Conservation (phyloP, 1,140 invertebrate species). For the Drosophila biarmipes region DNA sequence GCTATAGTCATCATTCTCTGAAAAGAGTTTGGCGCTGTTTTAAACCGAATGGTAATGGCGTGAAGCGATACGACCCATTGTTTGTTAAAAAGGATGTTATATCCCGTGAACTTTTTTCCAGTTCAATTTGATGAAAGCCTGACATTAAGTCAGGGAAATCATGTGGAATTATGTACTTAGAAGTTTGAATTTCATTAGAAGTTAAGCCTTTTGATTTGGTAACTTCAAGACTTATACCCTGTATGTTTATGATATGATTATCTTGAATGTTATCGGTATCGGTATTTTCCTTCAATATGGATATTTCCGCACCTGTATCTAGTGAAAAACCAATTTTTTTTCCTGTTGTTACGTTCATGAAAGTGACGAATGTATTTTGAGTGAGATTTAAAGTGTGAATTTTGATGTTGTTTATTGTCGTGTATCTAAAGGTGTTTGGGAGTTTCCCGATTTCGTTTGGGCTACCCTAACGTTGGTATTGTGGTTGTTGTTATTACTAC, state of each 20-base stretch:
- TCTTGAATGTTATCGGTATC: no score
- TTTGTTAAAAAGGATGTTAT: no score
- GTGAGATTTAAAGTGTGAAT: constrained; percentile 8
- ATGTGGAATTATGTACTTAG: constrained; percentile 3
- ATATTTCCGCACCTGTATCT: not conserved
- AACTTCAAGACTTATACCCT: not conserved
- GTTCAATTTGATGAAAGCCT: no score
- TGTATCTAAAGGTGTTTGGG: not conserved
- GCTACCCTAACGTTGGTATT: not conserved
- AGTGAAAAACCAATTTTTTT: not conserved
- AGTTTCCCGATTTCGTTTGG: constrained; percentile 2
- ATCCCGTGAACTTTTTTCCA: no score
- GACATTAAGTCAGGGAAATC: constrained; percentile 7
- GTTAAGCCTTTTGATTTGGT: constrained; percentile 5
- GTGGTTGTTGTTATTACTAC: not conserved
- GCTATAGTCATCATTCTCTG: no score
- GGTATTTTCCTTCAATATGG: no score
- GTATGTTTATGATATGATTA: not conserved
- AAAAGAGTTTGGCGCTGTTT: no score
- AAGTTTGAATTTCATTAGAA: not conserved
- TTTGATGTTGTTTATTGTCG: not conserved
- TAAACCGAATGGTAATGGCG: no score
- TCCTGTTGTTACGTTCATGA: no score
- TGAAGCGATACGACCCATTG: no score
- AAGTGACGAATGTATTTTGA: no score